phyloP scores from a whole-genome alignment of 2,797 vertebrate species.

The Danio aesculapii region DNA sequence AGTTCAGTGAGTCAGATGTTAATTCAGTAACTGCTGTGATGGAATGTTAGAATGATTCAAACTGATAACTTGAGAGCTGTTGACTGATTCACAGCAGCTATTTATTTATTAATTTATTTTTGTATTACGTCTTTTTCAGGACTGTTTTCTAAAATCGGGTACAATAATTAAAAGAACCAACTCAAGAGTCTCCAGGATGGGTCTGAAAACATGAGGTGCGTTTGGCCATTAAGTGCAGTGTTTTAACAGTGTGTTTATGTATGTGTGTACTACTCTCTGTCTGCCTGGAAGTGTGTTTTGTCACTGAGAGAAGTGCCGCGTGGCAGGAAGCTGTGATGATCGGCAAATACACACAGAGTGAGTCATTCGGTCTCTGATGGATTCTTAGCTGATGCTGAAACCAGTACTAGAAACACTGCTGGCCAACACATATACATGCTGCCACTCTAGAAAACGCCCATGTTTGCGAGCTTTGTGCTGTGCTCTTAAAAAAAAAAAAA shows the following conservation, averaged over 20 bases:
- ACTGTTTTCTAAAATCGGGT: background rate
- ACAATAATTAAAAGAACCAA: background rate
- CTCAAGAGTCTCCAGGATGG: background rate
- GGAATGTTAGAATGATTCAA: conserved; percentile 7
- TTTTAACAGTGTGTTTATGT: conserved; percentile 38
- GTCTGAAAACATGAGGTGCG: conserved; percentile 22
- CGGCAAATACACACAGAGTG: conserved; percentile 61
- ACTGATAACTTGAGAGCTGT: background rate
- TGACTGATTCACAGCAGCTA: background rate
- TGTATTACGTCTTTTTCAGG: background rate
- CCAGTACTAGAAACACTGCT: conserved; percentile 44
- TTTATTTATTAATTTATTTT: background rate
- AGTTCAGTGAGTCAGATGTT: conserved; percentile 36
- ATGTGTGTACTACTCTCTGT: conserved; percentile 25
- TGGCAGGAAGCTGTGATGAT: conserved; percentile 62
- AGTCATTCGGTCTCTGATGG: conserved; percentile 60
- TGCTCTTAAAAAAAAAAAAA: conserved; percentile 29
- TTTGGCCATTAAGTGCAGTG: conserved; percentile 52
- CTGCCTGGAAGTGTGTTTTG: conserved; percentile 50
- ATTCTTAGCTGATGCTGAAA: conserved; percentile 56
- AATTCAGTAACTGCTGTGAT: conserved; percentile 26
- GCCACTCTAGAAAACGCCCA: conserved; percentile 51
- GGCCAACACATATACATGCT: conserved; percentile 44
- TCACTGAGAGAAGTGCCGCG: conserved; percentile 50
- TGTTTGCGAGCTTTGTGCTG: conserved; percentile 46